Conservation (phyloP, 2,113 vertebrate species). For the Saccopteryx leptura region DNA sequence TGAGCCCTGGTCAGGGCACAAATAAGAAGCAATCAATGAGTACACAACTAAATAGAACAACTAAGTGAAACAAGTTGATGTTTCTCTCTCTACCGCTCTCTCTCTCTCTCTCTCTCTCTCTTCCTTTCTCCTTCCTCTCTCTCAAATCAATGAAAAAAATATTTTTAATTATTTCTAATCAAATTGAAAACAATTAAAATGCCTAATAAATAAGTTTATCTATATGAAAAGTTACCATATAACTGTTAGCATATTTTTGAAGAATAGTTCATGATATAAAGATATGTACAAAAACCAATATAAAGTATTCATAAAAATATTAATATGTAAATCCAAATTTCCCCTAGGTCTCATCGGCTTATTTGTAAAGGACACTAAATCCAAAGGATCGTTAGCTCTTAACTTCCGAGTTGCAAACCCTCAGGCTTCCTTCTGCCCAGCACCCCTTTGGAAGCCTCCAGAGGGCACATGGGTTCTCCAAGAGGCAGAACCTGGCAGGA, state of each 20-base stretch:
- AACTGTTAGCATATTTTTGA: conserved; percentile 34
- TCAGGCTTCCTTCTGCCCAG: background rate
- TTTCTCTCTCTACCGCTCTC: too few relatives aligned
- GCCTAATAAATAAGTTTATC: background rate
- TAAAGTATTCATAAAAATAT: conserved; percentile 19
- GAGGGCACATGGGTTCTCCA: background rate
- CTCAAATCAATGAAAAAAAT: too few relatives aligned
- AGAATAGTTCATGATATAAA: conserved; percentile 30
- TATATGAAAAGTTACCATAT: background rate
- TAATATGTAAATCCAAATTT: conserved; percentile 25
- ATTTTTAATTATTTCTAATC: background rate
- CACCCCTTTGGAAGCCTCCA: background rate
- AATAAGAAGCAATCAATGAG: too few relatives aligned
- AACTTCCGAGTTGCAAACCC: background rate
- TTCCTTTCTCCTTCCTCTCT: too few relatives aligned
- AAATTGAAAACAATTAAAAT: conserved; percentile 44
- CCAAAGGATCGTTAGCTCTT: conserved; percentile 8
- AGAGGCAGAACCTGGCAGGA: background rate
- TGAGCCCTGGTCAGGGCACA: too few relatives aligned
- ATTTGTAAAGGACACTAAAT: conserved; percentile 18
- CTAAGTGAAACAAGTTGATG: too few relatives aligned
- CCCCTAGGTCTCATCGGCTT: background rate
- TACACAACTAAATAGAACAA: too few relatives aligned
- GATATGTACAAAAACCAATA: background rate
- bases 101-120: too few relatives aligned